Base-by-base conservation (phyloP, 1,140 invertebrate genomes). In the Drosophila orosa region DNA sequence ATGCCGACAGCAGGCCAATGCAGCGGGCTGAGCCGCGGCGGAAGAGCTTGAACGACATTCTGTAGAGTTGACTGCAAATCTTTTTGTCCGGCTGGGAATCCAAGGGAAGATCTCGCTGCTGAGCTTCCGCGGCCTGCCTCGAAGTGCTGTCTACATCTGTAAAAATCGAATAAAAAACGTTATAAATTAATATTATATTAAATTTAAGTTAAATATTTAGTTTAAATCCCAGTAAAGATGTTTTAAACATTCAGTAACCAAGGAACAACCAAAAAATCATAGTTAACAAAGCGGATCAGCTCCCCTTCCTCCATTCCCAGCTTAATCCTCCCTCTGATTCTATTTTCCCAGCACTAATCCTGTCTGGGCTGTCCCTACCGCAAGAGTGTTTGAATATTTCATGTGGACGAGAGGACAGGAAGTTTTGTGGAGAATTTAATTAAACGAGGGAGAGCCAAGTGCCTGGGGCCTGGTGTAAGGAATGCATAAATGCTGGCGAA, bases 11-110 rank as follows among this genome's bases (percentile, higher is more conserved):
- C 37, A 92, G 63, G 25, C 91, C 91, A 60, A 92, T 90, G 63
- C 90, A 92, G 37, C 91, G 80, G 50, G 91, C 91, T 27, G 90
- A 91, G 29, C 91, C 91, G 54, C 91, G 89, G 56, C 91, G 91
- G 60, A 92, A 91, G 42, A 92, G 52, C 74, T 92, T 92, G 35
- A 92, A 87, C 31, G 90, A 78, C 91, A 92, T 92, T 29, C 48
- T 85, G 58, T 35, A 22, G 8, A 48, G 52, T 45, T 35, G 60
- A 33, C 15, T 39, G 35, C 13, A 40, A 8, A n/a, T 55, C 10
- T 12, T 39, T 25, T 22, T 44, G 24, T 33, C 12, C 37, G 19
- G 17, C 29, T 55, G 13, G 59, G 39, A 35, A 39, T 55, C 39
- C 19, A 40, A 37, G 17, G 39, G 27, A 40, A 15, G n/a, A 31